Evolutionary conservation across 2,888 invertebrate species (phyloP), one percentile per base, ranked within the genome.

Genomic region (Phasia obesa): DNA sequence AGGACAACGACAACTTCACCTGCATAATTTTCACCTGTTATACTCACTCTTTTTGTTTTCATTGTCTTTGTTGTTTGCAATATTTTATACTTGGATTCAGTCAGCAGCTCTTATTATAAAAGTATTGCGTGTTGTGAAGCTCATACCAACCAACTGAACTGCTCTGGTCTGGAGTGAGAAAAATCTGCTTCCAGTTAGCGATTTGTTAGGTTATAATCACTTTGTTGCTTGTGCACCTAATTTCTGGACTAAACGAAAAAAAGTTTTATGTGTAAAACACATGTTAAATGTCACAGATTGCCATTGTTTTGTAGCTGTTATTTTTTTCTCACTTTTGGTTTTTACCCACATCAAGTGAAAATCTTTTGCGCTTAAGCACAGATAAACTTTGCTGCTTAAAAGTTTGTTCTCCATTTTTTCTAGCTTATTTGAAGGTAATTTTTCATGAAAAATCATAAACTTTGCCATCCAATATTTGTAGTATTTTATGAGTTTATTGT

Each of bases 221-320:
- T 19, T 27, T 60, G 38, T 53, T 76, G 44, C 31, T 76, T 75
- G 60, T 71, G 42, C 70, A 79, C 55, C 79, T 76, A 83, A 79
- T 83, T 79, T 83, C 65, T 23, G 70, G 31, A 21, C 55, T 55
- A 70, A 67, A 53, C 11, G 19, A 69, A 57, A 79, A 51, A 78
- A 83, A 76, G 60, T 79, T 83, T 70, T 62, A 76, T 57, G 62
- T 76, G 83, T 53, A 76, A 82, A 83, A 83, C 83, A 81, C 83
- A 85, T 83, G 84, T 85, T 85, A 85, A 78, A 65, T 78, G 83
- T 80, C 80, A 76, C 81, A 84, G 62, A 85, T 79, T 82, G 79
- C 38, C 62, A 69, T 81, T 85, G 81, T 81, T 69, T 75, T 64
- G 64, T 64, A 78, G 67, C 67, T 53, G 25, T 27, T 73, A 73